phyloP scores from a whole-genome alignment of 2,797 vertebrate species.

The Masticophis lateralis region DNA sequence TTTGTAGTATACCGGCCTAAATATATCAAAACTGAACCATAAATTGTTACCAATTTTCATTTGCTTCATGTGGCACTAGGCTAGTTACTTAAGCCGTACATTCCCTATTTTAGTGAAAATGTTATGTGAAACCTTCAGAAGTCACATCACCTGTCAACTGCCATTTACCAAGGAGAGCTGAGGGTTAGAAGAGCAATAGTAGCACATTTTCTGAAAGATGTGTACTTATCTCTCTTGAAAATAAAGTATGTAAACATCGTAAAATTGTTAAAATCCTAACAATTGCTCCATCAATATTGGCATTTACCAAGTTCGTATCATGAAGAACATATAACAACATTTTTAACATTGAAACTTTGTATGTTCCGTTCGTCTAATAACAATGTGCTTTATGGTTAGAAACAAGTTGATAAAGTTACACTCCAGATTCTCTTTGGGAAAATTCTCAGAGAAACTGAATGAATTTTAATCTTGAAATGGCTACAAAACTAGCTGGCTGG shows the following conservation, averaged over 20 bases:
- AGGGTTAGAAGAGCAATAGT: not conserved
- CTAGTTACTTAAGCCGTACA: not conserved
- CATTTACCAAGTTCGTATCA: not conserved
- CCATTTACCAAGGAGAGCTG: not conserved
- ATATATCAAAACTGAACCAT: not conserved
- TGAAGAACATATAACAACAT: not conserved
- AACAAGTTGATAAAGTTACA: not conserved
- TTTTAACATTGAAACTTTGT: not conserved
- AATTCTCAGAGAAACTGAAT: not conserved
- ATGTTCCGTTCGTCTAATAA: not conserved
- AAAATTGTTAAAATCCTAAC: not conserved
- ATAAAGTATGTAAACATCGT: not conserved
- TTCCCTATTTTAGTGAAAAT: not conserved
- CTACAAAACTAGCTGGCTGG: not conserved
- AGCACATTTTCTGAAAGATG: not conserved
- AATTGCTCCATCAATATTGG: not conserved
- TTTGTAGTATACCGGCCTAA: not conserved
- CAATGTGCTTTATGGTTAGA: not conserved
- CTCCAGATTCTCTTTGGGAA: not conserved
- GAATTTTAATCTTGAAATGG: constrained; percentile 2
- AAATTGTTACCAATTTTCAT: not conserved
- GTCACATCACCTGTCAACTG: not conserved
- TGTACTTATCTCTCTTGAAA: not conserved
- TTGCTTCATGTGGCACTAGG: not conserved
- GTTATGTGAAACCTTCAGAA: not conserved